Evolutionary conservation across 2,797 vertebrate genomes (phyloP), one percentile per base, ranked within the genome.

Genomic region (Mormyrops attenuatus): DNA sequence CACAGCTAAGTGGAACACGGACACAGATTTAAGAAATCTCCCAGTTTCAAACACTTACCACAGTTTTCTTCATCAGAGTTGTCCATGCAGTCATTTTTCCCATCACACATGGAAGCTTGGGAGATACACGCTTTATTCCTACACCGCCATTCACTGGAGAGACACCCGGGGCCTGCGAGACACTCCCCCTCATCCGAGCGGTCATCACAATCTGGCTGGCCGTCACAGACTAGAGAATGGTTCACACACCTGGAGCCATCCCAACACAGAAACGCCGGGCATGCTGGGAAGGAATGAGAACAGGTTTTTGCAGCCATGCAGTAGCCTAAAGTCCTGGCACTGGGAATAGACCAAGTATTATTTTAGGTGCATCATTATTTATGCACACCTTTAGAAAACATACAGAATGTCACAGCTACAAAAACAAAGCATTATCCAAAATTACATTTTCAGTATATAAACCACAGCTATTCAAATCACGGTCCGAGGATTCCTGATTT

Each of bases 31-130:
- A 20, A n/a, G 20, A 22, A 3, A 26, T 30, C 5, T 82, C 17
- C 38, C 53, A 20, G 0, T 3, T 13, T n/a, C 5, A 20, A 22
- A 26, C 73, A 89, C 97, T 94, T 92, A 97, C 97, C 97, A 0
- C 97, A 98, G 20, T 89, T 92, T 0, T 96, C 94, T 90, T 99
- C 97, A 69, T 99, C 97, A 0, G 97, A 98, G 47, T 97, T 97
- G 26, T 98, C 98, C 0, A 49, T 88, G 88, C 98, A 98, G 94
- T 98, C 98, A 0, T 7, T 90, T 90, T 97, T 96, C 5, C 98
- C 97, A 30, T 99, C 97, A 85, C 97, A 98, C 87, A 97, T 8
- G 1, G 96, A 96, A 52, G 94, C 96, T 85, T 92, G 93, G 87
- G 96, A 92, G 0, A 99, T 92, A 0, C 97, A 98, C 22, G 97